Evolutionary conservation across 2,113 vertebrate species (phyloP), one percentile per base, ranked within the genome.

Genomic region (Cariama cristata): DNA sequence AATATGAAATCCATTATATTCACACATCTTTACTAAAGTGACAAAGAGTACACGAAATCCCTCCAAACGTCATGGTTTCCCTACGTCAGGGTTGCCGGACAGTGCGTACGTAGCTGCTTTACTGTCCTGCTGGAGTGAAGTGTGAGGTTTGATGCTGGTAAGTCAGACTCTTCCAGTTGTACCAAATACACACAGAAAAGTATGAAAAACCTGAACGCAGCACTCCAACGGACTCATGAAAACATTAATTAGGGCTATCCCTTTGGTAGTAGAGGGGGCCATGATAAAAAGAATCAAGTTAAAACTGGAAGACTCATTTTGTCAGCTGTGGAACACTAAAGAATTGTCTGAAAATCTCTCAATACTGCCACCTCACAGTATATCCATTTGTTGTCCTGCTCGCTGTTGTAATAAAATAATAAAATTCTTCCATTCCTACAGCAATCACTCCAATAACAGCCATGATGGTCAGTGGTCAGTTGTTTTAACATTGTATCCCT

Each of bases 381-480:
- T 0, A 6, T 0, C 6, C 9, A 0, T 4, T 9, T 14, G 30
- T 2, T 10, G 23, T 6, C 18, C 42, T 1, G 12, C 55, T 13
- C 9, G 60, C 38, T 50, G 47, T 0, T 5, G 8, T 8, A 35
- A 19, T 0, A 6, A 19, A 67, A 8, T 14, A n/a, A 4, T 1
- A 0, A 3, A 44, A 42, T 3, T 3, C 11, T 26, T 15, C 1
- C 4, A 28, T 26, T 44, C 23, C 44, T 12, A 8, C 1, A 10
- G 9, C 6, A 50, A n/a, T 27, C 9, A 22, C 63, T 9, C 12
- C 8, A 62, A 0, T 1, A 24, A 40, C 0, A 40, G 22, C 16
- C 14, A 15, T 0, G 4, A 5, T 0, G 28, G 14, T 2, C 10
- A 18, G 28, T 0, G 18, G 17, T 5, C 23, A 67, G 1, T 0